Evolutionary conservation across 2,888 invertebrate species (phyloP).

Genomic region (Sycophila texana): DNA sequence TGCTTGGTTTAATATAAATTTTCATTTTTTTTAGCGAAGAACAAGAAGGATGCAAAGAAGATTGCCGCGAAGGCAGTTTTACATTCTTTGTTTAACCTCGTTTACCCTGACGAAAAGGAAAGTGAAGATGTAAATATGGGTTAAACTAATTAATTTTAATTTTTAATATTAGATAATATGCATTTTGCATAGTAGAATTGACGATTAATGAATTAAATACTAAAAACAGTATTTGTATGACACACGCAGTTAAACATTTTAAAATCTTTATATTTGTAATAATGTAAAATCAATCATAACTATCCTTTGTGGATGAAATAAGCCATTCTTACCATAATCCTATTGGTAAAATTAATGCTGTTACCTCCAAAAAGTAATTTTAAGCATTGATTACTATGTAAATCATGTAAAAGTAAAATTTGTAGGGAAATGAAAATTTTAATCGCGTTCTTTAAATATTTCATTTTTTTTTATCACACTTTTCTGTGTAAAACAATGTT

Average conservation of each 20-base stretch:
- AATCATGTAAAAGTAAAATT: constrained; percentile 39
- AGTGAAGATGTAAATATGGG: constrained; percentile 50
- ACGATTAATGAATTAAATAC: constrained; percentile 41
- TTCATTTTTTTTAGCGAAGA: constrained; percentile 67
- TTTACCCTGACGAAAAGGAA: constrained; percentile 68
- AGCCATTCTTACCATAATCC: background rate
- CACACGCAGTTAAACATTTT: constrained; percentile 31
- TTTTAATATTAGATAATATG: constrained; percentile 31
- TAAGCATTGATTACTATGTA: constrained; percentile 23
- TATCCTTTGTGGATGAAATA: constrained; percentile 19
- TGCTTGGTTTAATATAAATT: constrained; percentile 21
- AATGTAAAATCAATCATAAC: constrained; percentile 2
- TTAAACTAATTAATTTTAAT: constrained; percentile 40
- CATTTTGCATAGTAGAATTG: constrained; percentile 48
- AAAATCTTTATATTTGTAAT: constrained; percentile 44
- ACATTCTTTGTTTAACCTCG: constrained; percentile 66
- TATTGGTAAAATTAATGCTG: constrained; percentile 24
- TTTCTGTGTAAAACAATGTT: constrained; percentile 13
- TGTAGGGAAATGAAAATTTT: constrained; percentile 7
- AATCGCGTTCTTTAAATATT: background rate
- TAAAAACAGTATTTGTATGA: constrained; percentile 46
- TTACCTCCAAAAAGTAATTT: constrained; percentile 30
- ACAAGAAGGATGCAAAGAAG: constrained; percentile 74
- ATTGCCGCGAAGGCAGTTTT: constrained; percentile 71
- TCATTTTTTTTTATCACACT: constrained; percentile 2